Base-by-base conservation (phyloP, 37 sponge, comb jelly and placozoan species). In the Cladorhizidae sp. region DNA sequence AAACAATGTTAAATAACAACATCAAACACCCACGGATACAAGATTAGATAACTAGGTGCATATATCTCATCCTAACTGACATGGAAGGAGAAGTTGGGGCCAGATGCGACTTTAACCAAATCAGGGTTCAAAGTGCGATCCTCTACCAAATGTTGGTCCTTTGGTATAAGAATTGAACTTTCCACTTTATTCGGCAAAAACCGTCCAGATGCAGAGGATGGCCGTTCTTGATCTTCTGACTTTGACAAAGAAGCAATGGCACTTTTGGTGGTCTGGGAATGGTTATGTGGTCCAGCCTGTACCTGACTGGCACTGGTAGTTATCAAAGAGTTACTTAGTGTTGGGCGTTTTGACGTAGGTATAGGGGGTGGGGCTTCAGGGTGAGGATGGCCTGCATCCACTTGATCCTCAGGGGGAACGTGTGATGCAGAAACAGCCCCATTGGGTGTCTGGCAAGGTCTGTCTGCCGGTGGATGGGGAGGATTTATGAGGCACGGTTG, bases 81-180 rank as follows among this genome's bases (percentile, higher is more conserved):
- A 52, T 68, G 52, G 56, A 79, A 79, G 1, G 80, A 49, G 39
- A 79, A n/a, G 29, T 79, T 67, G 8, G 80, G 80, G 0, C 80
- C 80, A 52, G 36, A 52, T 5, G 52, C 11, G 12, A 55, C 55
- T 68, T 70, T 5, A 17, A 67, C 52, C 0, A 51, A 50, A 11
- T 37, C 40, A 37, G 64, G 56, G 29, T 22, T 38, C n/a, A 7
- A 39, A 11, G 58, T n/a, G 2, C 39, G 77, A 20, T 11, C 11
- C 12, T 26, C 1, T 22, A 36, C 11, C n/a, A 76, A 9, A 3
- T 38, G 17, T 21, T 58, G 40, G 22, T 23, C 58, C 3, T 54
- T 51, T 28, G 74, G 28, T 9, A 74, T 9, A 36, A 74, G 36
- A 5, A 65, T 2, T 65, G 32, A 29, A 65, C 67, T 65, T 29